phyloP scores from a whole-genome alignment of 2,888 invertebrate species.

The Isoperla grammatica region DNA sequence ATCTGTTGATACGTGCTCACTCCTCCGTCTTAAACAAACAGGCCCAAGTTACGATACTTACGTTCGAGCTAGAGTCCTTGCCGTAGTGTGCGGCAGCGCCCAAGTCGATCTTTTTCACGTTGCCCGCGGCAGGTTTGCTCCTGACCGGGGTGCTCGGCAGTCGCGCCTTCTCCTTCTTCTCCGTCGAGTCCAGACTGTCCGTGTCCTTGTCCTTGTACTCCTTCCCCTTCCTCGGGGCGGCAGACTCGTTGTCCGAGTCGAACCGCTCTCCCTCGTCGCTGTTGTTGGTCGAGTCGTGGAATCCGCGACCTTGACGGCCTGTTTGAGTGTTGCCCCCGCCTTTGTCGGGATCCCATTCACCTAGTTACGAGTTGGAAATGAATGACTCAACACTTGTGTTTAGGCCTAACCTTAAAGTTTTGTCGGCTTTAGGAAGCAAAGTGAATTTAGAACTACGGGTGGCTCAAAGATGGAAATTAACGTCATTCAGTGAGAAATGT shows the following conservation, averaged over 20 bases:
- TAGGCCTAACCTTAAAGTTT: too few species aligned
- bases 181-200: conserved; percentile 37
- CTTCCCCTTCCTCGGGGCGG: conserved; percentile 41
- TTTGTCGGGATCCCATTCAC: conserved; percentile 38
- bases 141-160: conserved; percentile 9
- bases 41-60: too few species aligned
- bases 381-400: too few species aligned
- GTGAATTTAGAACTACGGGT: too few species aligned
- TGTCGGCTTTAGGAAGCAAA: too few species aligned
- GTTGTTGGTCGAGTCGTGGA: conserved; percentile 45
- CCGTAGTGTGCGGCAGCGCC: conserved; percentile 67
- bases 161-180: conserved; percentile 42
- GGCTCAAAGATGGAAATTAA: too few species aligned
- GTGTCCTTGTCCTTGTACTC: conserved; percentile 49
- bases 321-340: conserved; percentile 49
- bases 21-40: too few species aligned
- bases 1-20: too few species aligned
- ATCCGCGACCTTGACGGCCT: conserved; percentile 42
- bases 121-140: conserved; percentile 32
- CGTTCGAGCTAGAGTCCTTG: conserved; percentile 41
- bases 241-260: conserved; percentile 56
- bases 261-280: conserved; percentile 60
- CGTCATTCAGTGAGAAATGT: too few species aligned
- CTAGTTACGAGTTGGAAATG: too few species aligned
- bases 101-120: conserved; percentile 54